Base-by-base conservation (phyloP, 2,888 invertebrate species). In the Nomada fucata region DNA sequence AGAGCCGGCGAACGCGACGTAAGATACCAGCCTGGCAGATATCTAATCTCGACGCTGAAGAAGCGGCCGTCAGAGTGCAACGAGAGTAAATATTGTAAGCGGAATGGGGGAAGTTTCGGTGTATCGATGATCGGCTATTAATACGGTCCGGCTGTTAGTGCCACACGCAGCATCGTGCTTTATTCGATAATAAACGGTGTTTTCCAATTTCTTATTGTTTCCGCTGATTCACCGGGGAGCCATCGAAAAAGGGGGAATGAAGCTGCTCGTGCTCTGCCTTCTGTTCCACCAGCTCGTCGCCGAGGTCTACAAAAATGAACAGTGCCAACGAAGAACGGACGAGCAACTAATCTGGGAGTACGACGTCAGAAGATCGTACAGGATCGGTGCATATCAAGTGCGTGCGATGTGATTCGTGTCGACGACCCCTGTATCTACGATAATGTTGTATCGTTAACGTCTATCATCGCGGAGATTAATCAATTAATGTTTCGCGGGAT, bases 301-400 rank as follows among this genome's bases (percentile, higher is more conserved):
- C 13, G 59, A 23, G 9, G 68, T 77, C 15, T 70, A 55, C n/a
- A 65, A 11, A 2, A 78, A 72, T 68, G 86, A 83, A 10, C 84
- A 88, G 23, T 91, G 90, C 47, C 70, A 64, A 29, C 55, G 75
- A 13, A 57, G 42, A 61, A 69, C 73, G 42, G 85, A 85, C 55
- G 86, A 87, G 29, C 82, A 87, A 64, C 80, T 91, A 67, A 82
- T 91, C 73, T 91, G 91, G 91, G 85, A 90, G 44, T 91, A 90
- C 81, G 76, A 87, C 50, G 88, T 91, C n/a, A 85, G 89, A 50
- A 81, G 90, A 74, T 78, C 89, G 47, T 70, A 83, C 61, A 88
- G 81, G 53, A 78, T 65, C 36, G 83, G 81, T 70, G 71, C 53
- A 70, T 79, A 84, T 67, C 87, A 90, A 83, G 90, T 90, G 78